Conservation (phyloP, 2,113 vertebrate genomes). For the Megaceryle torquata region DNA sequence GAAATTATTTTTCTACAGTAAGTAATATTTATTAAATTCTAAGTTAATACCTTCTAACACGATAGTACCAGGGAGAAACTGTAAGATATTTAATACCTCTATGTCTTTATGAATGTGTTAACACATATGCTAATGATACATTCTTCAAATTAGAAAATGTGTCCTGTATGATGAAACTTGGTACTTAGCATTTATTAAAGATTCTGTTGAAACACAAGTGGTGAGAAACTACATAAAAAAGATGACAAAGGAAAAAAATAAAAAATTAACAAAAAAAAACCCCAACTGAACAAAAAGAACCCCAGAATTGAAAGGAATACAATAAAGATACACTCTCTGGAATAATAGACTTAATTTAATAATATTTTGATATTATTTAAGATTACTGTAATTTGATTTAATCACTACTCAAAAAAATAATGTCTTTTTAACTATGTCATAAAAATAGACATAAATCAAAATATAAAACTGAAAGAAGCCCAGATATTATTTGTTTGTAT, state of each 20-base stretch:
- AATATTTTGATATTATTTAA: neutral
- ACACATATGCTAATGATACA: accelerated
- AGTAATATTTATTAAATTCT: neutral
- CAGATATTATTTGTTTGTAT: neutral
- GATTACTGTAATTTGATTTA: neutral
- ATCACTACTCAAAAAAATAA: neutral
- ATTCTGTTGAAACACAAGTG: neutral
- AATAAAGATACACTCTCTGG: neutral
- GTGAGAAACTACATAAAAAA: neutral
- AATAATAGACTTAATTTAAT: neutral
- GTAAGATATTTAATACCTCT: neutral
- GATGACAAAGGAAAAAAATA: neutral
- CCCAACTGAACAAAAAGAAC: no score
- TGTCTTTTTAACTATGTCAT: neutral
- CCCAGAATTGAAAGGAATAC: neutral
- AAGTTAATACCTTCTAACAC: neutral
- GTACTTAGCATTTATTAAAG: neutral
- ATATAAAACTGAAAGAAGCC: neutral
- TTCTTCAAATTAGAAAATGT: neutral
- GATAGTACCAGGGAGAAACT: neutral
- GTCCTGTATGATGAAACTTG: neutral
- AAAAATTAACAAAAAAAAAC: no score
- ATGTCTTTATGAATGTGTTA: neutral
- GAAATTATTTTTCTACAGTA: neutral
- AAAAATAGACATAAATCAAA: neutral